phyloP scores from a whole-genome alignment of 2,888 invertebrate genomes.

The Drosophila niveifrons region DNA sequence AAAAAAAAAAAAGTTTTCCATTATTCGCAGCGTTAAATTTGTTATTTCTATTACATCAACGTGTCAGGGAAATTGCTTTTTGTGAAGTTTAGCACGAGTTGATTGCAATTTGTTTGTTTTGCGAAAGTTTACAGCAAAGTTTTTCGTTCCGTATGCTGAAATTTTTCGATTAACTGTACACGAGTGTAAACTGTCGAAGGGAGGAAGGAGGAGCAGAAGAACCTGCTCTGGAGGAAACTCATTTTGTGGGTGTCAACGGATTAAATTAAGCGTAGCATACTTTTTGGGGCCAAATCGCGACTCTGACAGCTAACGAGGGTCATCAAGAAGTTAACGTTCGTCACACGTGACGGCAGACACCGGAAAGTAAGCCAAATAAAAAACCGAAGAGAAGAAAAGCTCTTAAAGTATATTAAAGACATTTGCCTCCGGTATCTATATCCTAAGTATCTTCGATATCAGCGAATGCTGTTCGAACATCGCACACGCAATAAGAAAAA shows the following conservation, averaged over 20 bases:
- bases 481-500: not conserved
- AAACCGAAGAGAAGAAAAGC: not conserved
- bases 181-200: not conserved
- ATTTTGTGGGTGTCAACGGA: slow-evolving; percentile 24
- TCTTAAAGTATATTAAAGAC: slow-evolving; percentile 19
- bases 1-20: not conserved
- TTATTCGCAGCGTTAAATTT: not conserved
- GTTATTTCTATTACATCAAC: slow-evolving; percentile 11
- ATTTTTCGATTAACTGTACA: slow-evolving; percentile 9
- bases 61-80: slow-evolving; percentile 22
- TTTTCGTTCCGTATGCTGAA: slow-evolving; percentile 9
- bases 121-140: slow-evolving; percentile 16
- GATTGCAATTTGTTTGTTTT: slow-evolving; percentile 29
- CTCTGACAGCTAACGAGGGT: slow-evolving; percentile 37
- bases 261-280: slow-evolving; percentile 36
- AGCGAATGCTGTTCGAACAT: not conserved
- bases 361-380: not conserved
- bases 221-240: slow-evolving; percentile 17
- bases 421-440: slow-evolving; percentile 4
- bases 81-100: slow-evolving; percentile 10
- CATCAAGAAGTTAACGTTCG: slow-evolving; percentile 23
- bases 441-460: slow-evolving; percentile 1
- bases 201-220: not conserved
- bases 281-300: slow-evolving; percentile 24
- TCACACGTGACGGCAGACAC: slow-evolving; percentile 7